Percentiles rank a stretch among this genome's conserved stretches.
Evolutionary conservation across 1,140 invertebrate genomes (phyloP).

Genomic region (Mercenaria mercenaria): DNA sequence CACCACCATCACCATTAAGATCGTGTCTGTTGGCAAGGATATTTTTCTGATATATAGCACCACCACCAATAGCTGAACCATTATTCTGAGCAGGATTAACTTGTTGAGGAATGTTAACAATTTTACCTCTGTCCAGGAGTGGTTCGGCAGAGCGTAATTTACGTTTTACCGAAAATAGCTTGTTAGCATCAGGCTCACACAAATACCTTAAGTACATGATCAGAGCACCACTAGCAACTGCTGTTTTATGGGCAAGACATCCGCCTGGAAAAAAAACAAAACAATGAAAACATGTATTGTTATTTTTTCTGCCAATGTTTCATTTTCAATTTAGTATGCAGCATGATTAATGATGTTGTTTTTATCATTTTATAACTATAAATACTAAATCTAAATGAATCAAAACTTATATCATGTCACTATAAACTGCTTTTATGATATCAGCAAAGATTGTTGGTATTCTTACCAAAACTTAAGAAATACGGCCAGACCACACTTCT

Average conservation of each 20-base stretch:
- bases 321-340: no score
- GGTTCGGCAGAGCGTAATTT: not conserved
- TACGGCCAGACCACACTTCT: no score
- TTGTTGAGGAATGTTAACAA: not conserved
- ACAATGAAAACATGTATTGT: no score
- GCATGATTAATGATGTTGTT: no score
- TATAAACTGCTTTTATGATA: no score
- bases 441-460: no score
- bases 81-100: not conserved
- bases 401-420: no score
- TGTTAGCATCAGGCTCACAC: conserved; percentile 72
- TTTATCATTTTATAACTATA: no score
- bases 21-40: not conserved
- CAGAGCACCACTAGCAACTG: conserved; percentile 81
- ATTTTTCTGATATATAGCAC: not conserved
- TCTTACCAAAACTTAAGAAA: no score
- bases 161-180: conserved; percentile 51
- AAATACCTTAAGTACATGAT: conserved; percentile 82
- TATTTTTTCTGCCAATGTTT: no score
- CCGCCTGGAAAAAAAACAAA: conserved; percentile 83
- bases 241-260: conserved; percentile 83
- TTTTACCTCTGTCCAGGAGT: not conserved
- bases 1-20: not conserved
- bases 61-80: not conserved
- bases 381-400: no score